Base-by-base conservation (phyloP, 2,113 vertebrate species). In the Plecotus auritus region DNA sequence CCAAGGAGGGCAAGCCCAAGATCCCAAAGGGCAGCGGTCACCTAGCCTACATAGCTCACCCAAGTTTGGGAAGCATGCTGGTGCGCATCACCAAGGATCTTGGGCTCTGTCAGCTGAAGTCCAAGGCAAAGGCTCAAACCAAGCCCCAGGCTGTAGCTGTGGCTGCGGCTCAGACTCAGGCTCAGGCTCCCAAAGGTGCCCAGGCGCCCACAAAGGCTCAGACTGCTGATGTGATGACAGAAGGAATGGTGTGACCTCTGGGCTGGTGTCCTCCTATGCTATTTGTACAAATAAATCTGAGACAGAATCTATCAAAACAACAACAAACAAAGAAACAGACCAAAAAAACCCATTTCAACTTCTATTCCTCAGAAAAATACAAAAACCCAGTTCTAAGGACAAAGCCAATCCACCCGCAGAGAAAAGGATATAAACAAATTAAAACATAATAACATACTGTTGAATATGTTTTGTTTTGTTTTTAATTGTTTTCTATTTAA, bases 341-440 rank as follows among this genome's bases (percentile, higher is more conserved):
- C 61, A 67, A 32, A 67, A 70, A 70, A 40, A 69, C 16, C 17
- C 28, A 45, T 30, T 42, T 90, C 73, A 54, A 64, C n/a, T 70
- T 67, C 49, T 64, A 16, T 56, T 95, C 47, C 49, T 85, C 35
- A 85, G 85, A 84, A 86, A 92, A 85, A 54, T n/a, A 32, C 37
- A 83, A 67, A 69, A 67, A n/a, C 35, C 32, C 8, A 59, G 42
- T 37, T 67, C 22, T 82, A n/a, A 73, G 72, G 40, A 40, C 40
- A 67, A 88, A 13, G 18, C 82, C 59, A 61, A 17, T 67, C 80
- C 85, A 64, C 78, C 61, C 67, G 42, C 51, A 96, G 84, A 73
- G 69, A 93, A 87, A 72, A 94, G 95, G 85, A 94, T 82, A 92
- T 90, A 93, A 94, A 91, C 59, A 85, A 84, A 87, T 32, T 10